Evolutionary conservation across 2,888 invertebrate genomes (phyloP).

Genomic region (Carcina quercana): DNA sequence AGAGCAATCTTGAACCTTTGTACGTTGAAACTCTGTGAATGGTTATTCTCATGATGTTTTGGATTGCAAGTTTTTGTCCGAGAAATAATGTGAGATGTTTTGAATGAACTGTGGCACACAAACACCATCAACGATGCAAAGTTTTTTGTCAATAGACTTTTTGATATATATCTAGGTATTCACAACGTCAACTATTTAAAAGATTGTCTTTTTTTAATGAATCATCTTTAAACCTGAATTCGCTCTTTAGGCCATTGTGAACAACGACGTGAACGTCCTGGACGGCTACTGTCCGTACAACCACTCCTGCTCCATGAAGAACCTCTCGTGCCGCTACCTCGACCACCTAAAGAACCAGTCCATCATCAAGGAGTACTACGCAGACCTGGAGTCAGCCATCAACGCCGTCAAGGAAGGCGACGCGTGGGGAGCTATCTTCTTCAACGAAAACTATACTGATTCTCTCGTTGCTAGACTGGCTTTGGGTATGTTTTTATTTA

Average conservation of each 20-base stretch:
- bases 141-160: background rate
- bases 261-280: slow-evolving; percentile 53
- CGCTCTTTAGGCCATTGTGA: slow-evolving; percentile 55
- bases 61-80: too few relatives aligned
- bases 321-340: slow-evolving; percentile 87
- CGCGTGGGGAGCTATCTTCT: slow-evolving; percentile 92
- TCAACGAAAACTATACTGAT: slow-evolving; percentile 92
- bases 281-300: slow-evolving; percentile 71
- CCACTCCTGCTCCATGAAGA: slow-evolving; percentile 79
- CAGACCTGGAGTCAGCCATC: slow-evolving; percentile 78
- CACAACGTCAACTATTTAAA: too few relatives aligned
- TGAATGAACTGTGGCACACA: too few relatives aligned
- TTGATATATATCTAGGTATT: background rate
- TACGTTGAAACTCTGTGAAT: too few relatives aligned
- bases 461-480: slow-evolving; percentile 88
- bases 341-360: slow-evolving; percentile 82
- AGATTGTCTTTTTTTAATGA: background rate
- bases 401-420: slow-evolving; percentile 83
- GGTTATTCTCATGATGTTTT: too few relatives aligned
- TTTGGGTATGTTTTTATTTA: slow-evolving; percentile 77
- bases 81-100: too few relatives aligned
- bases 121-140: too few relatives aligned
- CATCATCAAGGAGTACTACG: slow-evolving; percentile 80
- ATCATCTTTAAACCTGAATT: background rate
- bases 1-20: too few relatives aligned